These are phyloP conservation scores for Limanda limanda DNA, from an alignment of 2,113 vertebrate species.

Conservation along the genomic window DNA sequence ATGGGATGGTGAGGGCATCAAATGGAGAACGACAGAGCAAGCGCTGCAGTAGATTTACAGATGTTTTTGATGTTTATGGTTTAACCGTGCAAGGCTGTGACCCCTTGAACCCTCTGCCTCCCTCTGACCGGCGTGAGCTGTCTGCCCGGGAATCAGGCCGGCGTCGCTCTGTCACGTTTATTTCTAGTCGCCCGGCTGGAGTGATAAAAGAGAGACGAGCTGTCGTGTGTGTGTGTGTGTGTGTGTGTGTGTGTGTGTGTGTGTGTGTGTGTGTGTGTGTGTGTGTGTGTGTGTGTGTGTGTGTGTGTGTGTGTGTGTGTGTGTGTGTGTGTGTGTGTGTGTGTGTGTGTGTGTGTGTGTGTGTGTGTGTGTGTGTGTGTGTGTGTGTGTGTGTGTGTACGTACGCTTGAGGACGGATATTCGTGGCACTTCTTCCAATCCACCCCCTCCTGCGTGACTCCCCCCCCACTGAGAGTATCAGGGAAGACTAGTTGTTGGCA, in stretches of 20 bases:
- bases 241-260: too few species aligned
- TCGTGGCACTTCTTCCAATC: constrained; percentile 64
- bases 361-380: too few species aligned
- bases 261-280: too few species aligned
- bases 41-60: constrained; percentile 49
- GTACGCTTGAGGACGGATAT: constrained; percentile 66
- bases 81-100: constrained; percentile 51
- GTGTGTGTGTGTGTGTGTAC: too few species aligned
- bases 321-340: too few species aligned
- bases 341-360: too few species aligned
- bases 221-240: constrained; percentile 59
- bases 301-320: too few species aligned
- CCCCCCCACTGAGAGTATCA: constrained; percentile 40
- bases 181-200: constrained; percentile 77
- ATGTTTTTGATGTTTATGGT: constrained; percentile 59
- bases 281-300: too few species aligned
- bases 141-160: constrained; percentile 67
- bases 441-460: constrained; percentile 44
- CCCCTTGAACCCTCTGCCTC: constrained; percentile 63
- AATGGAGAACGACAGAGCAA: constrained; percentile 15
- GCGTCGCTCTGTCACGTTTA: constrained; percentile 82
- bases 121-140: constrained; percentile 49
- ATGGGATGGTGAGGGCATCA: constrained; percentile 20
- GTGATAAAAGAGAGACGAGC: constrained; percentile 77
- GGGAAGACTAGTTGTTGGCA: constrained; percentile 58